Evolutionary conservation across 2,888 invertebrate species (phyloP).

Genomic region (Axea sp.): DNA sequence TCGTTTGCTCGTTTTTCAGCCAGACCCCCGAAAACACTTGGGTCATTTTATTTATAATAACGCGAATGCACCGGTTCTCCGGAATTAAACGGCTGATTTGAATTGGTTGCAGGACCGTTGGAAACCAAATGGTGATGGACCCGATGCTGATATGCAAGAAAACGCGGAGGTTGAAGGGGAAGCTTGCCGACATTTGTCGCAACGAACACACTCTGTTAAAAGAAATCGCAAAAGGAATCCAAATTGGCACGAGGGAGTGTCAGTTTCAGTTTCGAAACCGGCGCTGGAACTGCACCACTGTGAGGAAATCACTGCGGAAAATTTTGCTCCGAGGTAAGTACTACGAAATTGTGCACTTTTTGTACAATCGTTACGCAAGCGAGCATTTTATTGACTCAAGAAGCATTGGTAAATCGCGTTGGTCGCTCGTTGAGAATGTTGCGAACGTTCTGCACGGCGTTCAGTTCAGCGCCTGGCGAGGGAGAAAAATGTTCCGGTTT

Average conservation of each 20-base stretch:
- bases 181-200: slow-evolving; percentile 90
- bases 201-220: slow-evolving; percentile 90
- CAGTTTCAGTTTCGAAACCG: slow-evolving; percentile 91
- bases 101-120: slow-evolving; percentile 85
- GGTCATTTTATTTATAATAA: no score
- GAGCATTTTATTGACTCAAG: no score
- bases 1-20: no score
- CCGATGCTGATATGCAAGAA: slow-evolving; percentile 94
- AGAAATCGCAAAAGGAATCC: slow-evolving; percentile 91
- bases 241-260: slow-evolving; percentile 91
- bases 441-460: no score
- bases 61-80: no score
- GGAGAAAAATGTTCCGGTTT: no score
- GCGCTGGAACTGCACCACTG: slow-evolving; percentile 93
- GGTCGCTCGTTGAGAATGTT: no score
- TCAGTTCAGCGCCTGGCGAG: no score
- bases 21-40: no score
- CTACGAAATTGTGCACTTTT: neutral
- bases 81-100: no score
- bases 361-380: no score
- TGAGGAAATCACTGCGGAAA: slow-evolving; percentile 89
- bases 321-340: slow-evolving; percentile 90
- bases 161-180: slow-evolving; percentile 87
- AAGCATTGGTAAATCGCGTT: no score
- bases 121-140: slow-evolving; percentile 93